Percentiles rank a stretch among this genome's conserved stretches.
Evolutionary conservation across 2,888 invertebrate species (phyloP).

Genomic region (Melieria omissa): DNA sequence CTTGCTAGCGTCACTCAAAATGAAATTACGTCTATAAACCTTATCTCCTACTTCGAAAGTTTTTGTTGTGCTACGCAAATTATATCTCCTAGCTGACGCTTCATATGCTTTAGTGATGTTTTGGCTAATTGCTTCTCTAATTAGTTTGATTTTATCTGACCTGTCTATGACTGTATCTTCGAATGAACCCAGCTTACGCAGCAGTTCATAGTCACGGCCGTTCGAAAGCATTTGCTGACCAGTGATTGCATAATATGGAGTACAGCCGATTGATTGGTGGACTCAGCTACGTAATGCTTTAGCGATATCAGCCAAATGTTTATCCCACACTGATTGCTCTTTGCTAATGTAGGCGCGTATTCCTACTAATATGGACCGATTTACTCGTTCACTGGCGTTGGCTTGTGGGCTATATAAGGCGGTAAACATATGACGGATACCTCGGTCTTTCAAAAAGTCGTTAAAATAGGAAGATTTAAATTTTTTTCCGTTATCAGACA

Average conservation of each 20-base stretch:
- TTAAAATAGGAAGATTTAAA: constrained; percentile 36
- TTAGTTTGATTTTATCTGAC: too few species aligned
- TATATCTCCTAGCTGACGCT: too few species aligned
- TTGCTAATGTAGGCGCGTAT: constrained; percentile 29
- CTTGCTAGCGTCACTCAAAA: too few species aligned
- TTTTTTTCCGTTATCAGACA: constrained; percentile 37
- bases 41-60: too few species aligned
- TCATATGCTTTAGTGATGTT: too few species aligned
- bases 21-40: too few species aligned
- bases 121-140: too few species aligned
- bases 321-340: constrained; percentile 30
- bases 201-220: constrained; percentile 1
- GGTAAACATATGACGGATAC: constrained; percentile 36
- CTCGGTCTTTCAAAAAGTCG: constrained; percentile 27
- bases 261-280: constrained; percentile 24
- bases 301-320: constrained; percentile 27
- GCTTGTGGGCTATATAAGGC: constrained; percentile 38
- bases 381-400: constrained; percentile 37
- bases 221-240: constrained; percentile 17
- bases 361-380: constrained; percentile 35
- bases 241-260: constrained; percentile 31
- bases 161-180: constrained; percentile 22
- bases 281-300: constrained; percentile 31
- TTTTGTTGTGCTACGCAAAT: too few species aligned
- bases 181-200: constrained; percentile 26